Base-by-base conservation (phyloP, 2,888 invertebrate species). In the Drosophila kuntzei region DNA sequence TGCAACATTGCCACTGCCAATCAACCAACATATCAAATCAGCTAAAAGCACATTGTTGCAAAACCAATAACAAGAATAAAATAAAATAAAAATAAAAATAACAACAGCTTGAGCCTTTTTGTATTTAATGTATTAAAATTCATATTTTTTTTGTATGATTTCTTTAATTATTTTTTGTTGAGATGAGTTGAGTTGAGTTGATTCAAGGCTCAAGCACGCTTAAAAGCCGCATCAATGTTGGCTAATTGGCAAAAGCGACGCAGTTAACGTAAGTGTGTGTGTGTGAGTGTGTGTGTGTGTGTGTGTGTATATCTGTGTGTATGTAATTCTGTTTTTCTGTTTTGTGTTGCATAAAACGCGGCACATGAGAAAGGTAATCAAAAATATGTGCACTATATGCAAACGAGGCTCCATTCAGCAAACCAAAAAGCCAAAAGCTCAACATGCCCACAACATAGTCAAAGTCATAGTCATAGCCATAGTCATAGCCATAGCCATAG, bases 181-280 rank as follows among this genome's bases (percentile, higher is more conserved):
- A n/a, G n/a, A n/a, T n/a, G 49, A 20, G 7, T 25, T 6, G 20
- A 37, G 32, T 34, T 32, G n/a, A n/a, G n/a, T n/a, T n/a, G n/a
- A n/a, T n/a, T n/a, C 3, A 39, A n/a, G 32, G 18, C 18, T 25
- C 11, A 37, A 14, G 16, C 29, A 20, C 49, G 44, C 32, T 20
- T 54, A 75, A 78, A 71, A 70, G 76, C 62, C 67, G 50, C 65
- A 70, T 71, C 82, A 68, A 64, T 79, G 69, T 70, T 68, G 58
- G 83, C 88, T 83, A 83, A 83, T 88, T 83, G 83, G 83, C 61
- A 71, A 76, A 41, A 80, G 68, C 69, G 79, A 27, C 53, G 62
- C 58, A 53, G 46, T 51, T 44, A 8, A 18, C 3, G 16, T 36
- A 7, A 20, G 14, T 20, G 14, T 37, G 3, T 46, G 39, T 47